Evolutionary conservation across 2,888 invertebrate genomes (phyloP).

Genomic region (Aradus depressus): DNA sequence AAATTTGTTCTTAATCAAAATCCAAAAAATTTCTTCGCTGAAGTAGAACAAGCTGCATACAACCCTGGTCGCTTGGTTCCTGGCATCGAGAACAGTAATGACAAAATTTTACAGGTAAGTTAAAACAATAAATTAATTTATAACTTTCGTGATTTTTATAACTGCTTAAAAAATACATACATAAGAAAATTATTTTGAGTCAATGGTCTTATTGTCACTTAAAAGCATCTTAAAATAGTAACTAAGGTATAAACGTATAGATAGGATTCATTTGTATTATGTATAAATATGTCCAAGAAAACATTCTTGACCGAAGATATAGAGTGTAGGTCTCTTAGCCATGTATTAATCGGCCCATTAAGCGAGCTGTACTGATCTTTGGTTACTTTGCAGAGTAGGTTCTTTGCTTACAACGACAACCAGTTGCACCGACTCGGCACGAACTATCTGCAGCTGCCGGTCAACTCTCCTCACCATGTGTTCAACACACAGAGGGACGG

Average conservation of each 20-base stretch:
- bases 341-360: too few species aligned
- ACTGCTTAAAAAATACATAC: too few species aligned
- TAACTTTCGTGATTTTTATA: too few species aligned
- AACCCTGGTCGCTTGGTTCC: conserved; percentile 40
- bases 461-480: conserved; percentile 77
- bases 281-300: not conserved
- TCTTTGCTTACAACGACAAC: conserved; percentile 83
- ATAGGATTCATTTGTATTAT: not conserved
- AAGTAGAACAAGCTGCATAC: conserved; percentile 45
- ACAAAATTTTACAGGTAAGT: conserved; percentile 42
- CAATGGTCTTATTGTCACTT: too few species aligned
- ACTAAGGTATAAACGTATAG: too few species aligned
- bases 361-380: too few species aligned
- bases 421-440: conserved; percentile 82
- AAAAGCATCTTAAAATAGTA: too few species aligned
- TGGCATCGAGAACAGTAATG: conserved; percentile 44
- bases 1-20: conserved; percentile 42
- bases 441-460: conserved; percentile 83
- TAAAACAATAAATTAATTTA: too few species aligned
- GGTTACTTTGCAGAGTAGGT: conserved; percentile 51
- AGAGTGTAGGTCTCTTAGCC: too few species aligned
- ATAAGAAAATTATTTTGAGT: too few species aligned
- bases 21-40: conserved; percentile 42
- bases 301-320: too few species aligned
- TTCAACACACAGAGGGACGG: conserved; percentile 85